Evolutionary conservation across 2,797 vertebrate genomes (phyloP), one percentile per base, ranked within the genome.

Genomic region (Cyclura pinguis): DNA sequence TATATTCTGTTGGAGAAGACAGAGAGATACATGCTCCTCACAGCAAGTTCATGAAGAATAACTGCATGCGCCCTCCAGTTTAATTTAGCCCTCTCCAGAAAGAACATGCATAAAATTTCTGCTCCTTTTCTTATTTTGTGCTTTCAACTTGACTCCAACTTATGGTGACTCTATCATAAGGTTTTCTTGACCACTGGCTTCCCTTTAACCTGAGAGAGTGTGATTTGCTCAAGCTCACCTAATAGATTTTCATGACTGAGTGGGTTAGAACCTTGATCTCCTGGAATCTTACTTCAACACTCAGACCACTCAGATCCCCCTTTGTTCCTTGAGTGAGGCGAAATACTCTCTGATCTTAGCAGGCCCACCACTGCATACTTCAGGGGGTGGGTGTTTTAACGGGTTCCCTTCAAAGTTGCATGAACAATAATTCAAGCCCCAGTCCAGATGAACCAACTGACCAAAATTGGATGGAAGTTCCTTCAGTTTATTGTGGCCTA

Each of bases 321-420:
- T 69, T 59, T 90, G 88, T 13, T 85, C 14, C 84, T 29, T 90
- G 0, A 4, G n/a, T 1, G 83, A 93, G 4, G 80, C 90, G 91
- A 97, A 97, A 67, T 96, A 97, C 0, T 85, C n/a, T 93, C 91
- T 95, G 87, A 96, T 96, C 57, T 85, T 89, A 77, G 90, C 82
- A 57, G 95, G 92, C 0, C 96, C 95, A 87, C 86, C 87, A 72
- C 84, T 95, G 84, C 96, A 97, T 69, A 96, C n/a, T 42, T 96
- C 95, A 73, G 86, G 89, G 0, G 96, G 94, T 80, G 95, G 96
- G 29, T 0, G 81, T 80, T 90, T 47, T 52, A 97, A 90, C 8
- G 95, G 96, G 89, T 97, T 97, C 2, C 94, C 95, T 35, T 96
- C 96, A 85, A 96, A 95, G 38, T 94, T 96, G 67, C 88, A 95